A percentile compares a stretch with the other conserved stretches of the same genome.
phyloP scores from a whole-genome alignment of 2,888 invertebrate species.

The Holacanthella duospinosa region DNA sequence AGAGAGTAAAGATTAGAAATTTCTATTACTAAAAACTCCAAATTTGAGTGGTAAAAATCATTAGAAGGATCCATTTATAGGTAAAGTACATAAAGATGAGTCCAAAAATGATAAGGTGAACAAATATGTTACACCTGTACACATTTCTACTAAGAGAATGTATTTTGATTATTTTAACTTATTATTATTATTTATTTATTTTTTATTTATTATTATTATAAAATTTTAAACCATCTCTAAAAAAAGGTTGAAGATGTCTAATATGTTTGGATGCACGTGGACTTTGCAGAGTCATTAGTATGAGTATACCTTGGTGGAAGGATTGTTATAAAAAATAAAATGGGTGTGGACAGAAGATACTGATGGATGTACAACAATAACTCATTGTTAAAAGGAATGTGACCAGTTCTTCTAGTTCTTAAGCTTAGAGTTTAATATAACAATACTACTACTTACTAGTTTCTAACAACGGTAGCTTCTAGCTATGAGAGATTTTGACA shows the following conservation, averaged over 20 bases:
- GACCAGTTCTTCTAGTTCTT: neutral
- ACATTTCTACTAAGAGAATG: neutral
- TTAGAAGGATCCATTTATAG: neutral
- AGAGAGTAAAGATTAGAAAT: neutral
- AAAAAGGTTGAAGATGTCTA: neutral
- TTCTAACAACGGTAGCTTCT: neutral
- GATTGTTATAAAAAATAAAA: neutral
- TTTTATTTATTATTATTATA: neutral
- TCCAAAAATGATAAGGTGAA: too few relatives aligned
- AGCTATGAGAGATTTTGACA: neutral
- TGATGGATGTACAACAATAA: slow-evolving; percentile 19
- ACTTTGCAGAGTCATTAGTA: neutral
- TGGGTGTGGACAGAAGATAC: slow-evolving; percentile 14
- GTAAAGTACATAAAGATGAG: neutral
- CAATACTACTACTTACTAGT: neutral
- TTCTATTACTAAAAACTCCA: neutral
- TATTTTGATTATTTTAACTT: neutral
- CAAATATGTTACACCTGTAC: neutral
- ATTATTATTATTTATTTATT: neutral
- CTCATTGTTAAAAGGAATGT: neutral
- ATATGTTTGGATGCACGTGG: neutral
- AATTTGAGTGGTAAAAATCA: neutral
- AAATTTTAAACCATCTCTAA: neutral
- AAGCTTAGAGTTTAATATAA: neutral
- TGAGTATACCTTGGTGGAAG: neutral